Evolutionary conservation across 2,888 invertebrate genomes (phyloP).

Genomic region (Lucinisca nassula): DNA sequence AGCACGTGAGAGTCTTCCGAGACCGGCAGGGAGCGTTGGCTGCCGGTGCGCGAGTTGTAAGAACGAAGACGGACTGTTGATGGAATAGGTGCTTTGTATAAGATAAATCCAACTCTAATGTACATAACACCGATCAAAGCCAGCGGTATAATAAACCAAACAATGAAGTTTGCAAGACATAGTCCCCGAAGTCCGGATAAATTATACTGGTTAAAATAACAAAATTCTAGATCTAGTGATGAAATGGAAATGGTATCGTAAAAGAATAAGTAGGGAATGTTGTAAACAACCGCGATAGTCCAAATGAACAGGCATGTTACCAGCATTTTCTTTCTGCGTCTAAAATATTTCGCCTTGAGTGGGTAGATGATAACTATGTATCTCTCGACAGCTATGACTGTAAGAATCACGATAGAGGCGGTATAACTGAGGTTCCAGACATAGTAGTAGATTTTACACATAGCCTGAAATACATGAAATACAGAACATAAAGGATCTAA

Average conservation of each 20-base stretch:
- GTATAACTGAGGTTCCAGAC: conserved; percentile 96
- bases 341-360: conserved; percentile 95
- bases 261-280: conserved; percentile 95
- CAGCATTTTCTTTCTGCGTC: conserved; percentile 92
- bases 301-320: conserved; percentile 94
- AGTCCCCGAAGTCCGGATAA: conserved; percentile 63
- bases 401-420: conserved; percentile 96
- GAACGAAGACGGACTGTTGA: not conserved
- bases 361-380: conserved; percentile 90
- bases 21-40: not conserved
- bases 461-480: conserved; percentile 76
- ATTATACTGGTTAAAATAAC: conserved; percentile 57
- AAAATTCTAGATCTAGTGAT: conserved; percentile 54
- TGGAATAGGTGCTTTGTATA: not conserved
- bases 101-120: conserved; percentile 81
- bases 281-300: conserved; percentile 94
- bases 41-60: not conserved
- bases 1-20: not conserved
- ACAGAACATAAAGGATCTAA: too few relatives aligned
- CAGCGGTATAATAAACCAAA: conserved; percentile 94
- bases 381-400: conserved; percentile 90
- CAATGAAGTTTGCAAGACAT: conserved; percentile 92
- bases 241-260: conserved; percentile 92
- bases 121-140: conserved; percentile 93
- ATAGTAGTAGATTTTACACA: conserved; percentile 97